These are phyloP conservation scores for Drosophila carrolli DNA, from an alignment of 1,140 invertebrate species.

Conservation along the genomic window DNA sequence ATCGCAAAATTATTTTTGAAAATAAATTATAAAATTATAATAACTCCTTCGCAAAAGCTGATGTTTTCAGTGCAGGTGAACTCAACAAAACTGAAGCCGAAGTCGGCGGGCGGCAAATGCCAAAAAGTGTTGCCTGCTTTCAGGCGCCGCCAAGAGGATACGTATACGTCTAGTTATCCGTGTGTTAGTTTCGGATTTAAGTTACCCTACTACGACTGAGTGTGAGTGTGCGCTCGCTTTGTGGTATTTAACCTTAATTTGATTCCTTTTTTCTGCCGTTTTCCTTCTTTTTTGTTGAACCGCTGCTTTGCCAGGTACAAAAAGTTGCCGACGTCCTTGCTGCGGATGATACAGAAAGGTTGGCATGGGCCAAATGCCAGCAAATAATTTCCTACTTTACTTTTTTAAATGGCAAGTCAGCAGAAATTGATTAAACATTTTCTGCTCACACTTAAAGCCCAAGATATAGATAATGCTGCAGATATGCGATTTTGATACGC, in stretches of 20 bases:
- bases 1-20: no score
- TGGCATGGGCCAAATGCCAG: slow-evolving; percentile 49
- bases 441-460: slow-evolving; percentile 40
- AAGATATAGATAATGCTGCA: slow-evolving; percentile 4
- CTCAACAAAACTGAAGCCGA: slow-evolving; percentile 39
- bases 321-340: slow-evolving; percentile 68
- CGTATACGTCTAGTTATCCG: slow-evolving; percentile 28
- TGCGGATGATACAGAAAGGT: slow-evolving; percentile 41
- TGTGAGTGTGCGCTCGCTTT: slow-evolving; percentile 61
- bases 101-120: slow-evolving; percentile 61
- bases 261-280: slow-evolving; percentile 60
- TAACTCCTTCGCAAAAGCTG: no score
- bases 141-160: slow-evolving; percentile 61
- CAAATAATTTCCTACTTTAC: slow-evolving; percentile 45
- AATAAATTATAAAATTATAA: no score
- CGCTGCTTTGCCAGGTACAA: slow-evolving; percentile 59
- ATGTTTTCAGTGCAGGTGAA: slow-evolving; percentile 14
- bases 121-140: slow-evolving; percentile 80
- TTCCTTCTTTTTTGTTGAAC: slow-evolving; percentile 13
- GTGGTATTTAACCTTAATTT: slow-evolving; percentile 83
- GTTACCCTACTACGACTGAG: neutral
- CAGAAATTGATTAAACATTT: slow-evolving; percentile 79
- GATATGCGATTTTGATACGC: slow-evolving; percentile 23
- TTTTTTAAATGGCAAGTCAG: slow-evolving; percentile 45
- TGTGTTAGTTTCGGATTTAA: slow-evolving; percentile 60